A percentile compares a stretch with the other conserved stretches of the same genome.
Evolutionary conservation across 2,888 invertebrate genomes (phyloP).

Genomic region (Rotaria magnacalcarata): DNA sequence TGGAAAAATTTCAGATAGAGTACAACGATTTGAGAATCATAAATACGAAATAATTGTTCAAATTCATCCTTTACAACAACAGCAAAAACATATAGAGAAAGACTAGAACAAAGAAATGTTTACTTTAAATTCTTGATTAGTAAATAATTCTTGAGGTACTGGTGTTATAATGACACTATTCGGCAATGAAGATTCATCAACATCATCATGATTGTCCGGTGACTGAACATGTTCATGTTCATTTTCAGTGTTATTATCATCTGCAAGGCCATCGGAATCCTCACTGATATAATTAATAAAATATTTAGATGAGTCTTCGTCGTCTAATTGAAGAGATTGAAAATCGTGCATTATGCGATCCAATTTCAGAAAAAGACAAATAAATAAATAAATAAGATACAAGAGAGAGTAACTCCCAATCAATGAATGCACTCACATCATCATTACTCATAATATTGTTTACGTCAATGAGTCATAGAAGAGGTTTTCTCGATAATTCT

Average conservation of each 20-base stretch:
- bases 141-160: slow-evolving; percentile 26
- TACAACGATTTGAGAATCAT: slow-evolving; percentile 5
- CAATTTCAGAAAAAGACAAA: neutral
- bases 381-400: neutral
- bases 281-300: slow-evolving; percentile 34
- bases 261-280: neutral
- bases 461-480: neutral
- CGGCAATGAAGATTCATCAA: slow-evolving; percentile 15
- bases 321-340: slow-evolving; percentile 1
- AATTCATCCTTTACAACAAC: neutral
- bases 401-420: too few relatives aligned
- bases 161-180: neutral
- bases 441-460: neutral
- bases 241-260: neutral
- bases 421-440: neutral
- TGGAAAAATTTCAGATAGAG: slow-evolving; percentile 30
- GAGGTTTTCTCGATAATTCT: neutral
- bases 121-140: neutral
- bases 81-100: neutral
- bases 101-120: too few relatives aligned
- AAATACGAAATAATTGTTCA: neutral
- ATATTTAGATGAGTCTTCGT: slow-evolving; percentile 22
- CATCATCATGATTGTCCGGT: neutral
- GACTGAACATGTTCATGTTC: neutral
- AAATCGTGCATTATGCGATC: neutral